Conservation (phyloP, 2,888 invertebrate species). For the Taphrorychus bicolor region DNA sequence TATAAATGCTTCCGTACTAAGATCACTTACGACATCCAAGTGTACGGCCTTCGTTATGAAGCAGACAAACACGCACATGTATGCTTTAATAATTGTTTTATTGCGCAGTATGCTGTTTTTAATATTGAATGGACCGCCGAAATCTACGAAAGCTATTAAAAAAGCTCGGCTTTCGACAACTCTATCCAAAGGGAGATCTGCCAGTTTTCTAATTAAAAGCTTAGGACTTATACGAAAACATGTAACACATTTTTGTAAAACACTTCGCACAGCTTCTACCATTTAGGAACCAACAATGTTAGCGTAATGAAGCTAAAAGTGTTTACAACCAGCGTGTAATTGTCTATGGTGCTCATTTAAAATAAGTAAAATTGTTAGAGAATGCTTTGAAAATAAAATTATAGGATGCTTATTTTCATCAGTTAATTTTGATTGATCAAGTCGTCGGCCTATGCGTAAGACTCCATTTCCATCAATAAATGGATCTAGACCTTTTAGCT, state of each 20-base stretch:
- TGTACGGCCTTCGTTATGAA: neutral
- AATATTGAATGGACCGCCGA: neutral
- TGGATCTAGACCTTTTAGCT: neutral
- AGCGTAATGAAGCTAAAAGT: neutral
- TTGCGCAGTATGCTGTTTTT: neutral
- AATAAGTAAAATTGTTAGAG: neutral
- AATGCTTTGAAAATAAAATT: neutral
- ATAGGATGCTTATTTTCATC: neutral
- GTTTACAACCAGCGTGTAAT: neutral
- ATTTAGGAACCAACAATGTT: neutral
- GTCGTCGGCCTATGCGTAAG: neutral
- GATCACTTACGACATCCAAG: slow-evolving; percentile 1
- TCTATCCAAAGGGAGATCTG: neutral
- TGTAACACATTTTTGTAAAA: neutral
- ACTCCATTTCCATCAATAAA: neutral
- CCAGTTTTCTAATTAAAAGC: neutral
- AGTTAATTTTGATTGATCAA: neutral
- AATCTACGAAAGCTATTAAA: neutral
- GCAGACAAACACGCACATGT: neutral
- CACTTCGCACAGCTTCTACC: neutral
- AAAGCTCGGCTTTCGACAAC: neutral
- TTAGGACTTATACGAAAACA: neutral
- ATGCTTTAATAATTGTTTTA: neutral
- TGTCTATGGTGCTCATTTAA: neutral
- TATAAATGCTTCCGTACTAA: slow-evolving; percentile 4